Conservation (phyloP, 2,797 vertebrate genomes). For the Tiaroga cobitis region DNA sequence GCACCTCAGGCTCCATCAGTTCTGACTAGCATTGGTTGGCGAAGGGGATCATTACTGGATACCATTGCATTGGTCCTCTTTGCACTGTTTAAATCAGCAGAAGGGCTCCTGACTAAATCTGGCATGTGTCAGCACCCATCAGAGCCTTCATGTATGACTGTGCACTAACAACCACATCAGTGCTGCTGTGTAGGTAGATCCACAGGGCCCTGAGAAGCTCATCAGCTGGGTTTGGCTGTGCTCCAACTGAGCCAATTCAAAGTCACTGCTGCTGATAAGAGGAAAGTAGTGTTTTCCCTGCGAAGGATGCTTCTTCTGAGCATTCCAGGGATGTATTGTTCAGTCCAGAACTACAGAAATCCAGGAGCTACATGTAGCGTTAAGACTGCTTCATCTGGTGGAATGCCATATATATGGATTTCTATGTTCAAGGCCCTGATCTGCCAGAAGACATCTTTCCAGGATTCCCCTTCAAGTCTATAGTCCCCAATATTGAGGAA, state of each 20-base stretch:
- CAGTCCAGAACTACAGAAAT: not conserved
- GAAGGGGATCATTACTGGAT: slow-evolving; percentile 42
- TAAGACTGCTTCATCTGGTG: not conserved
- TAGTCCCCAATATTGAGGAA: not conserved
- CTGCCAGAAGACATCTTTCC: not conserved
- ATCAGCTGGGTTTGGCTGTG: slow-evolving; percentile 18
- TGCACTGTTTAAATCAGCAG: slow-evolving; percentile 46
- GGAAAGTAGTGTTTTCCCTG: not conserved
- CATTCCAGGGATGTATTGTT: not conserved
- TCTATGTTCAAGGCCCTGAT: not conserved
- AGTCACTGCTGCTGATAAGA: slow-evolving; percentile 14
- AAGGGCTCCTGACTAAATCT: slow-evolving; percentile 28
- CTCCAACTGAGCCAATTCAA: slow-evolving; percentile 25
- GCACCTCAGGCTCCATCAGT: slow-evolving; percentile 10
- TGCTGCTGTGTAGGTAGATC: slow-evolving; percentile 27
- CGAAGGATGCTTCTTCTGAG: not conserved
- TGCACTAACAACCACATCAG: slow-evolving; percentile 43
- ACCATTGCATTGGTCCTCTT: slow-evolving; percentile 33
- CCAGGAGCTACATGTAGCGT: not conserved
- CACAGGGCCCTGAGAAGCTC: slow-evolving; percentile 29
- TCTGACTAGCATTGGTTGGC: slow-evolving; percentile 32
- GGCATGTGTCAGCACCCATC: slow-evolving; percentile 40
- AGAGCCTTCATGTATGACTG: slow-evolving; percentile 44
- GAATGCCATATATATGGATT: not conserved
- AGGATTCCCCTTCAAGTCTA: not conserved